These are phyloP conservation scores for Drosophila virilis DNA, from an alignment of 1,140 invertebrate genomes.

Conservation along the genomic window DNA sequence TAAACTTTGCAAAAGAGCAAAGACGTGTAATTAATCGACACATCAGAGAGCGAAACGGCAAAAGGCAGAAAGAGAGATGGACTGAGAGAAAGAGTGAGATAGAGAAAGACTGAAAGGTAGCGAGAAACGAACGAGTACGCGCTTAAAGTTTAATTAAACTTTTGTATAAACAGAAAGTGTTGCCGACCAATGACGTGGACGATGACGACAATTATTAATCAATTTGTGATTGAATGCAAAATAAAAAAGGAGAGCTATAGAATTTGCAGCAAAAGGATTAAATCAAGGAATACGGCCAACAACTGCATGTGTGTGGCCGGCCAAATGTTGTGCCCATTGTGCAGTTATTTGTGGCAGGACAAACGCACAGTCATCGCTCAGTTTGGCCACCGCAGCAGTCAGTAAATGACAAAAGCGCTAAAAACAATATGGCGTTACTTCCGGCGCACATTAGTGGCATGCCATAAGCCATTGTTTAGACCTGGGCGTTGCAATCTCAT, in stretches of 20 bases:
- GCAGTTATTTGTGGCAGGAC: conserved; percentile 2
- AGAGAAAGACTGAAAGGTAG: background rate
- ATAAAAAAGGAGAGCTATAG: conserved; percentile 30
- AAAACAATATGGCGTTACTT: conserved; percentile 80
- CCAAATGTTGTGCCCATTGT: conserved; percentile 54
- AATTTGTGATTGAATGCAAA: conserved; percentile 65
- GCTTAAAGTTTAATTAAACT: conserved; percentile 79
- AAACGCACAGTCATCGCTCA: conserved; percentile 62
- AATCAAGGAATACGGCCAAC: conserved; percentile 24
- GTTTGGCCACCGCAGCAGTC: conserved; percentile 10
- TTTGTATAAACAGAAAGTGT: conserved; percentile 48
- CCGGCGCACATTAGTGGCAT: conserved; percentile 66
- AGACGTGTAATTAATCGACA: conserved; percentile 79
- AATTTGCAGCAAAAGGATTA: conserved; percentile 30
- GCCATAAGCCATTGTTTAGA: conserved; percentile 27
- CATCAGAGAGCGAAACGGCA: conserved; percentile 31
- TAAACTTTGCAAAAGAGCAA: conserved; percentile 72
- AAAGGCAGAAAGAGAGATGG: background rate
- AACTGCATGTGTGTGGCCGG: conserved; percentile 40
- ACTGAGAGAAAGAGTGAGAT: background rate
- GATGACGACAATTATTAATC: conserved; percentile 78
- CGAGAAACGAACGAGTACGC: conserved; percentile 25
- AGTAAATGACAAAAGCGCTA: conserved; percentile 67
- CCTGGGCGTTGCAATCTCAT: conserved; percentile 56
- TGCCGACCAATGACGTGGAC: conserved; percentile 42